phyloP scores from a whole-genome alignment of 2,888 invertebrate genomes.

The Melinaea menophilus region DNA sequence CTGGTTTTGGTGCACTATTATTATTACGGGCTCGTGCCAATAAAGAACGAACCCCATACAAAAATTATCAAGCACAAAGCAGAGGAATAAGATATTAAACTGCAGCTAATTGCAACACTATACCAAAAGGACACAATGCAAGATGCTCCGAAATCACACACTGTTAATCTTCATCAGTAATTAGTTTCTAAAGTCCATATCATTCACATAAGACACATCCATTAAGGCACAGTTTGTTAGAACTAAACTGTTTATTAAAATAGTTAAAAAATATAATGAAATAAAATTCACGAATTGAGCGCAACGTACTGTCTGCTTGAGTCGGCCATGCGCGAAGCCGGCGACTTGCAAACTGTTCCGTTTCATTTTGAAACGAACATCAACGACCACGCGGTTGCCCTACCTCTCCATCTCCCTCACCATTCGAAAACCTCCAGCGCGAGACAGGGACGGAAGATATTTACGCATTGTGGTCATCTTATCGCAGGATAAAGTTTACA shows the following conservation, averaged over 20 bases:
- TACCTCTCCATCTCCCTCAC: constrained; percentile 69
- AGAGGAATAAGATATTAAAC: constrained; percentile 49
- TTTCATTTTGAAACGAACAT: constrained; percentile 67
- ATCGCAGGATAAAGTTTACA: constrained; percentile 72
- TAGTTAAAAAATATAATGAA: constrained; percentile 51
- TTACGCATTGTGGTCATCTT: constrained; percentile 57
- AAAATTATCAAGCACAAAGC: constrained; percentile 58
- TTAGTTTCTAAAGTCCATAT: constrained; percentile 50
- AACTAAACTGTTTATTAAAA: constrained; percentile 51
- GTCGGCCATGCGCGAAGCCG: constrained; percentile 71
- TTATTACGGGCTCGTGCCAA: constrained; percentile 77
- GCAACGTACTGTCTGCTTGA: constrained; percentile 64
- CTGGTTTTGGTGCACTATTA: constrained; percentile 76
- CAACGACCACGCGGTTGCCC: constrained; percentile 71
- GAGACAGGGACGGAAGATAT: constrained; percentile 54
- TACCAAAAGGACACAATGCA: constrained; percentile 74
- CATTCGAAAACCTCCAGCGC: constrained; percentile 43
- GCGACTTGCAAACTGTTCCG: constrained; percentile 76
- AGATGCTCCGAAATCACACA: constrained; percentile 58
- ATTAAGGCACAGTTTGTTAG: constrained; percentile 65
- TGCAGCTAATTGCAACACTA: constrained; percentile 52
- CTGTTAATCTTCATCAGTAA: constrained; percentile 45
- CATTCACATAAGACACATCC: constrained; percentile 75
- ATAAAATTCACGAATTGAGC: constrained; percentile 66
- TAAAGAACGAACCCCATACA: constrained; percentile 62